Evolutionary conservation across 2,888 invertebrate species (phyloP).

Genomic region (Timema podura): DNA sequence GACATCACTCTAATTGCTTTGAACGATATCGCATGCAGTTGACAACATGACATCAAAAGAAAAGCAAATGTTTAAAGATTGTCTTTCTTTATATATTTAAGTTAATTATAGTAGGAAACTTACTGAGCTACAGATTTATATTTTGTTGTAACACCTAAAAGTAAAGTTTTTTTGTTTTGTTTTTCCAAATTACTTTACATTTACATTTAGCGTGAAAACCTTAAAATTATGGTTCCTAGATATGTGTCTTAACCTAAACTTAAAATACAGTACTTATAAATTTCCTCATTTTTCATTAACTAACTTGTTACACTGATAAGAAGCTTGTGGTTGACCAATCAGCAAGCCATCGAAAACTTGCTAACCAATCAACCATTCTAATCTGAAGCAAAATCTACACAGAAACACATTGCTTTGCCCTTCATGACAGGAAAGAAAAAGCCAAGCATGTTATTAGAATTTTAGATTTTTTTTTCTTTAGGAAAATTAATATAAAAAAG

Average conservation of each 20-base stretch:
- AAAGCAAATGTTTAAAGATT: constrained; percentile 17
- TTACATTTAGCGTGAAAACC: constrained; percentile 29
- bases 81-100: constrained; percentile 19
- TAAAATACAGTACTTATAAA: constrained; percentile 26
- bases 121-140: constrained; percentile 24
- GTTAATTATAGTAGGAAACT: constrained; percentile 20
- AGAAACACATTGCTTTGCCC: background rate
- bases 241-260: constrained; percentile 30
- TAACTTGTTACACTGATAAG: constrained; percentile 22
- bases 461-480: constrained; percentile 12
- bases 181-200: constrained; percentile 17
- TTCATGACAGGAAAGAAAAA: background rate
- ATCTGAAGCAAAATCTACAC: constrained; percentile 7
- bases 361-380: constrained; percentile 11
- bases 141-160: constrained; percentile 23
- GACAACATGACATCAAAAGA: background rate
- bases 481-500: background rate
- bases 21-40: background rate
- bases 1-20: constrained; percentile 14
- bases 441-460: constrained; percentile 3
- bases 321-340: background rate
- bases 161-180: background rate
- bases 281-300: constrained; percentile 19
- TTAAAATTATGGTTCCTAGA: constrained; percentile 30
- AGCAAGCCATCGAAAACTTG: constrained; percentile 11